These are phyloP conservation scores for Nymphicus hollandicus DNA, from an alignment of 2,113 vertebrate genomes.

Conservation along the genomic window DNA sequence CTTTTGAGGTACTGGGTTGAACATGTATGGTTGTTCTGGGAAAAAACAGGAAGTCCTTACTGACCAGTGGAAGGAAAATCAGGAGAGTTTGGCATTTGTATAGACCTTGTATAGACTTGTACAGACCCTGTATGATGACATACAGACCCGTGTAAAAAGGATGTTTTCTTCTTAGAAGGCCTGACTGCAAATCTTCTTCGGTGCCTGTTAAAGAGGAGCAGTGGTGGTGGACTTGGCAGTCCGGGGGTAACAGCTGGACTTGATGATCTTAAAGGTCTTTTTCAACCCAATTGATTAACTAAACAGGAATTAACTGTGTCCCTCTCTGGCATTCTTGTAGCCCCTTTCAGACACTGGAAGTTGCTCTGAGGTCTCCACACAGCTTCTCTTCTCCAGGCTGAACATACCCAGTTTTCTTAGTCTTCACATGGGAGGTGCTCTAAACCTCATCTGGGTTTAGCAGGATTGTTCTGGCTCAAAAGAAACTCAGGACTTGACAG, in stretches of 20 bases:
- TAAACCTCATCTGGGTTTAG: background rate
- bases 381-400: background rate
- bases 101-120: background rate
- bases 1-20: background rate
- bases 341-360: background rate
- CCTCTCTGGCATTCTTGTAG: background rate
- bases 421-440: background rate
- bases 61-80: background rate
- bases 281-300: background rate
- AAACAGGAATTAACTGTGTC: background rate
- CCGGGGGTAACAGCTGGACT: background rate
- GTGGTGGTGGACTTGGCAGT: background rate
- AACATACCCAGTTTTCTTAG: background rate
- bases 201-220: background rate
- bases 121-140: background rate
- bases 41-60: background rate
- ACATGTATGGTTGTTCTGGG: background rate
- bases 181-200: background rate
- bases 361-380: background rate
- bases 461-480: background rate
- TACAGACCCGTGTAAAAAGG: background rate
- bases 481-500: background rate
- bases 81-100: background rate
- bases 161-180: background rate
- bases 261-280: background rate